These are phyloP conservation scores for Prunella fulvescens DNA, from an alignment of 2,113 vertebrate species.

Conservation along the genomic window DNA sequence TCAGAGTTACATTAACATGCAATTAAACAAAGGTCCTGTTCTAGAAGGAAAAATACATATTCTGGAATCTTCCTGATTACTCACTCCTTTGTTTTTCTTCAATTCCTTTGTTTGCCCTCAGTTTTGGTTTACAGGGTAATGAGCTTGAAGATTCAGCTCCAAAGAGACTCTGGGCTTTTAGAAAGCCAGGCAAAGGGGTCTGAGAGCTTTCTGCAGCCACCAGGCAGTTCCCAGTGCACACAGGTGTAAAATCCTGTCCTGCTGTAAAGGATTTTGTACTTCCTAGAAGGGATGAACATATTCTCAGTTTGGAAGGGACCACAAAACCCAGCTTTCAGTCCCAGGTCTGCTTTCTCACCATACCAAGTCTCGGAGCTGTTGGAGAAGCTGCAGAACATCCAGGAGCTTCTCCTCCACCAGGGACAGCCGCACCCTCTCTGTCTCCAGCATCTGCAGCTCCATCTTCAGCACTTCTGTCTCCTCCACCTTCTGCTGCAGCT, in stretches of 20 bases:
- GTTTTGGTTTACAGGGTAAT: background rate
- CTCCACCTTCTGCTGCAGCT: conserved; percentile 80
- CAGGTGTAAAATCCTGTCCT: background rate
- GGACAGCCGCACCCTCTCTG: conserved; percentile 86
- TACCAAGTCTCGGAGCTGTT: conserved; percentile 87
- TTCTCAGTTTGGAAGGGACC: background rate
- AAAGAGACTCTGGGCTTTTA: background rate
- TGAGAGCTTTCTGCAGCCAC: background rate
- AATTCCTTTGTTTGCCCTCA: background rate
- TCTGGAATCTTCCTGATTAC: background rate
- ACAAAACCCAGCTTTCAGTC: background rate
- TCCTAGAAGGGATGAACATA: background rate
- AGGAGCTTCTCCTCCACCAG: conserved; percentile 91
- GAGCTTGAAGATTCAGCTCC: background rate
- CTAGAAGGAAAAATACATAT: background rate
- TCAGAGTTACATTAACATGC: background rate
- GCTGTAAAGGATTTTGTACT: background rate
- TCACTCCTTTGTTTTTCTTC: background rate
- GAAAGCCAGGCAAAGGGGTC: background rate
- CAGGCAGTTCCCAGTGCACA: background rate
- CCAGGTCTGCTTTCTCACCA: background rate
- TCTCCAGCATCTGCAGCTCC: conserved; percentile 93
- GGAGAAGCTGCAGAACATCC: conserved; percentile 88
- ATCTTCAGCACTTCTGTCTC: conserved; percentile 81
- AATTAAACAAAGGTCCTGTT: background rate